These are phyloP conservation scores for Lochmaea capreae DNA, from an alignment of 2,888 invertebrate species.

Conservation along the genomic window DNA sequence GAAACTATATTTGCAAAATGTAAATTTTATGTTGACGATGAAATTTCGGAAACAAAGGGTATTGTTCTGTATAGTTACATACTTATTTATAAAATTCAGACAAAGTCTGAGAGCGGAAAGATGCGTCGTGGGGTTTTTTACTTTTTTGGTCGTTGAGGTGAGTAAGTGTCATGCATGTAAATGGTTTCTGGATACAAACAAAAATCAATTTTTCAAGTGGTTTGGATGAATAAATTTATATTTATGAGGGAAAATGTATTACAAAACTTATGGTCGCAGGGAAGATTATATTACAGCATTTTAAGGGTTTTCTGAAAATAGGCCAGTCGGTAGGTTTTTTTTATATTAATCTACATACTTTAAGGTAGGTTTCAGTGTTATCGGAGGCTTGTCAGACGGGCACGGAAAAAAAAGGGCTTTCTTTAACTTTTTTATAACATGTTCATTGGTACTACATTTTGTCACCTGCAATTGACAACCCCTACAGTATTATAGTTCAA, in stretches of 20 bases:
- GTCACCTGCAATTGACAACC: too few species aligned
- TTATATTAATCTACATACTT: too few species aligned
- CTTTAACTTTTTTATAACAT: too few species aligned
- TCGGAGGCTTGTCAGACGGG: too few species aligned
- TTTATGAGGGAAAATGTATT: background rate
- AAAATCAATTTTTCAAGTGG: conserved; percentile 7
- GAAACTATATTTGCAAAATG: background rate
- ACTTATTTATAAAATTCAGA: conserved; percentile 36
- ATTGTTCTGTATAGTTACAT: conserved; percentile 26
- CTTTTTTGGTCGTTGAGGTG: conserved; percentile 14
- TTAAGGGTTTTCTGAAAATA: background rate
- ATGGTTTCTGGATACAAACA: background rate
- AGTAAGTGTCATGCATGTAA: conserved; percentile 10
- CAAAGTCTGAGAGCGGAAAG: conserved; percentile 18
- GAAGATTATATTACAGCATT: background rate
- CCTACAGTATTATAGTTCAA: too few species aligned
- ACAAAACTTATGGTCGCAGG: background rate
- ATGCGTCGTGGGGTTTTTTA: conserved; percentile 18
- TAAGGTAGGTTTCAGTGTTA: too few species aligned
- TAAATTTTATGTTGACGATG: background rate
- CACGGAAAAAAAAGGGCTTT: too few species aligned
- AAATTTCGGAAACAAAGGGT: conserved; percentile 30
- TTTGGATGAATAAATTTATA: conserved; percentile 3
- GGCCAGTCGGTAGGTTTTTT: too few species aligned
- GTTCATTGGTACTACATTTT: too few species aligned